Conservation (phyloP, 1,140 invertebrate genomes). For the Grapholita molesta region DNA sequence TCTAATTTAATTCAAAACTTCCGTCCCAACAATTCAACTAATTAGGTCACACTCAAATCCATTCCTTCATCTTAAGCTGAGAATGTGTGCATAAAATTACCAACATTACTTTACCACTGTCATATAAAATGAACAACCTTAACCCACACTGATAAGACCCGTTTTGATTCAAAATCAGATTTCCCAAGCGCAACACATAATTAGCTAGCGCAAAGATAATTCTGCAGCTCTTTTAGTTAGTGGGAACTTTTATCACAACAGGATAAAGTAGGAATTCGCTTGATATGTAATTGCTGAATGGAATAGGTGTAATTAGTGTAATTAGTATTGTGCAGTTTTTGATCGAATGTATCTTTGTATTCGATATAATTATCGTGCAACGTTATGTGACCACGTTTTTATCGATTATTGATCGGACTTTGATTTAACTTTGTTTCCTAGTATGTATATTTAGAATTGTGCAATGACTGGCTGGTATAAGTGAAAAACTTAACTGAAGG, state of each 20-base stretch:
- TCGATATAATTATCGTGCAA: constrained; percentile 2
- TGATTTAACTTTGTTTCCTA: neutral
- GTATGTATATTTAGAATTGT: neutral
- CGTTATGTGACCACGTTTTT: neutral
- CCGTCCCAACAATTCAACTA: neutral
- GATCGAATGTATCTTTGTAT: neutral
- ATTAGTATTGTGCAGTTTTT: neutral
- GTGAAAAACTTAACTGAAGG: neutral
- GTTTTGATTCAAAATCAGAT: neutral
- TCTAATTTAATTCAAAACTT: neutral
- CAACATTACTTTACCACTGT: neutral
- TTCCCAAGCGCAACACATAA: neutral
- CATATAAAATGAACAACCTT: neutral
- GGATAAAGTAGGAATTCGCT: neutral
- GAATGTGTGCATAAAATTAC: neutral
- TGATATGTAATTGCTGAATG: neutral
- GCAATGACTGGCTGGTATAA: neutral
- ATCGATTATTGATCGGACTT: neutral
- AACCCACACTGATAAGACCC: neutral
- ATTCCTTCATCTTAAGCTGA: neutral
- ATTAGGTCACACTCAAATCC: neutral
- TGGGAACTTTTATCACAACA: neutral
- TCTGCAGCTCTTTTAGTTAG: neutral
- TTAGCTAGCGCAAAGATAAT: neutral
- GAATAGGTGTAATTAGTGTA: neutral